Percentiles rank a stretch among this genome's conserved stretches.
Evolutionary conservation across 2,113 vertebrate species (phyloP).

Genomic region (Equus przewalskii): DNA sequence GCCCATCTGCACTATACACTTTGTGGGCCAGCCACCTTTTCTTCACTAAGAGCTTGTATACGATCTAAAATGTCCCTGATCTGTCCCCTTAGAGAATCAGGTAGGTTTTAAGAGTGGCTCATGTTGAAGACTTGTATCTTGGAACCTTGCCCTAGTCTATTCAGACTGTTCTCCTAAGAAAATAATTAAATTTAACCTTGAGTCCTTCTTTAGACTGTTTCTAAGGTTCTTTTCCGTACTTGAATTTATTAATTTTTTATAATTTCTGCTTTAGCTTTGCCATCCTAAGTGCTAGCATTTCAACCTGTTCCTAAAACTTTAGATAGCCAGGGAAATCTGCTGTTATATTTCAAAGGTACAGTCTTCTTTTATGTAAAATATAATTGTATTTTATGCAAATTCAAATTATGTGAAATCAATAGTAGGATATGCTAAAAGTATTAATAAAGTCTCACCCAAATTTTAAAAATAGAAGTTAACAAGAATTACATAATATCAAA

Average conservation of each 20-base stretch:
- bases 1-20: not conserved
- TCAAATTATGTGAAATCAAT: slow-evolving; percentile 32
- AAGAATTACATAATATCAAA: slow-evolving; percentile 23
- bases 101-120: not conserved
- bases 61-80: not conserved
- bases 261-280: not conserved
- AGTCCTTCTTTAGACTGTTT: not conserved
- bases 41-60: not conserved
- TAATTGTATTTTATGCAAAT: not conserved
- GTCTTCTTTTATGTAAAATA: slow-evolving; percentile 31
- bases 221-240: not conserved
- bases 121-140: not conserved
- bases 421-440: not conserved
- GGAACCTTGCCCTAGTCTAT: not conserved
- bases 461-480: not conserved
- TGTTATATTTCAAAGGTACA: not conserved
- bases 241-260: not conserved
- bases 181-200: not conserved
- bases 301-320: not conserved
- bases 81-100: not conserved
- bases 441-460: slow-evolving; percentile 11
- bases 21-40: not conserved
- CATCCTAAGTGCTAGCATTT: not conserved
- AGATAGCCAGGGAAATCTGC: not conserved
- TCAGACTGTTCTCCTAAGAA: not conserved